A percentile compares a stretch with the other conserved stretches of the same genome.
These are phyloP conservation scores for Nomada hirtipes DNA, from an alignment of 2,888 invertebrate species.

Conservation along the genomic window DNA sequence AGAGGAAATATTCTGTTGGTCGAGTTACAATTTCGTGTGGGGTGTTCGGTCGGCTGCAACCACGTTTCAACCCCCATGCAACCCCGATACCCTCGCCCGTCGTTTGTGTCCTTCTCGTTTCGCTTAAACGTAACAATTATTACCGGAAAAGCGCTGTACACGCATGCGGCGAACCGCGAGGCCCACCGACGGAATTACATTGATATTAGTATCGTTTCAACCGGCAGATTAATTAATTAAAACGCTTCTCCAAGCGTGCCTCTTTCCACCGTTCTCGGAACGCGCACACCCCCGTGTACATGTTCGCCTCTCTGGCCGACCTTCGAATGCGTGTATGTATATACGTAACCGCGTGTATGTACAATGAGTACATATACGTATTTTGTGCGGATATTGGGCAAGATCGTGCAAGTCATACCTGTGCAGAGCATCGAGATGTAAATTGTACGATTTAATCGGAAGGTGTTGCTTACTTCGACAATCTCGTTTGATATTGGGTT, in stretches of 20 bases:
- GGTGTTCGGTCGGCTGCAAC: conserved; percentile 70
- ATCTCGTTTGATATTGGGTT: too few relatives aligned
- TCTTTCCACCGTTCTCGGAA: conserved; percentile 35
- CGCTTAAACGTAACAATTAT: conserved; percentile 77
- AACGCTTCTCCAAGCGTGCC: conserved; percentile 68
- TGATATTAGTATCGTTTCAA: conserved; percentile 82
- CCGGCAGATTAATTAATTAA: conserved; percentile 83
- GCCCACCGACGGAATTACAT: conserved; percentile 79
- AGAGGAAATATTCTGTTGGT: conserved; percentile 63
- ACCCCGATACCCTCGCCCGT: conserved; percentile 3
- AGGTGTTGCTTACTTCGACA: too few relatives aligned
- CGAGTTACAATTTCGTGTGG: conserved; percentile 68
- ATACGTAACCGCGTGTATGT: too few relatives aligned
- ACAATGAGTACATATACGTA: neutral
- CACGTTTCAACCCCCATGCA: conserved; percentile 60
- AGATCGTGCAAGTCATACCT: too few relatives aligned
- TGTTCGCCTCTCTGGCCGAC: too few relatives aligned
- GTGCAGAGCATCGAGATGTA: too few relatives aligned
- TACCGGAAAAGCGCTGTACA: conserved; percentile 74
- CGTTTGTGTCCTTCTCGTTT: conserved; percentile 45
- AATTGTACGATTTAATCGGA: too few relatives aligned
- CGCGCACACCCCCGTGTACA: neutral
- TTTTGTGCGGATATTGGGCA: neutral
- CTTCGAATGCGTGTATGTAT: too few relatives aligned
- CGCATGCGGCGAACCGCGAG: conserved; percentile 80